Base-by-base conservation (phyloP, 2,888 invertebrate species). In the Epinotia ramella region DNA sequence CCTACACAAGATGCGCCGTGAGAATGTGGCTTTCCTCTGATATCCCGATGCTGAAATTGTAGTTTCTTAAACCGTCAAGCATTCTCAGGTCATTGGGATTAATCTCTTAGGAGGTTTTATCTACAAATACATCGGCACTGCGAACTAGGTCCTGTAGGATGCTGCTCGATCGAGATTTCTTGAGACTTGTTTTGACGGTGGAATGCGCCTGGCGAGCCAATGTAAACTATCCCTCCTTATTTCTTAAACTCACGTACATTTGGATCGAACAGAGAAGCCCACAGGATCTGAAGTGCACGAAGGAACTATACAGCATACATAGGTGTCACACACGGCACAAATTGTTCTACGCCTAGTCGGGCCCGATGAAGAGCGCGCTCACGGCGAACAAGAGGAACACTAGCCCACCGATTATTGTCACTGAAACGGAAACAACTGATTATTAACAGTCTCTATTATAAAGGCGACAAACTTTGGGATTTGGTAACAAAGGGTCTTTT, bases 341-440 rank as follows among this genome's bases (percentile, higher is more conserved):
- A 76, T 77, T 65, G 74, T 75, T 24, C 67, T 70, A 65, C 16
- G 92, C 80, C 53, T 95, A 96, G 78, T 96, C 96, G 28, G 98
- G 98, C 75, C 97, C 97, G 82, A 98, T 96, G 88, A 99, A 96
- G 69, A 99, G 95, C 7, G 99, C 98, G 79, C 98, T 98, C 74
- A 98, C 91, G 0, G 99, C 99, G 94, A 99, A 99, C 80, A 98
- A 92, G 78, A 99, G 95, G 95, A 99, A 99, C 82, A 99, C 99
- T 73, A 99, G 92, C 85, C 99, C 99, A 82, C 99, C 99, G 84
- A 99, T 97, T 84, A 99, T 96, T 74, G 99, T 99, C 78, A 99
- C 99, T 98, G 96, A 96, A 96, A 86, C 83, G 86, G 87, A 86
- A 84, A 86, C 81, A 76, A 75, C 28, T 12, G 16, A 9, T 59